Percentiles rank a stretch among this genome's conserved stretches.
Evolutionary conservation across 1,140 invertebrate genomes (phyloP).

Genomic region (Drosophila athabasca): DNA sequence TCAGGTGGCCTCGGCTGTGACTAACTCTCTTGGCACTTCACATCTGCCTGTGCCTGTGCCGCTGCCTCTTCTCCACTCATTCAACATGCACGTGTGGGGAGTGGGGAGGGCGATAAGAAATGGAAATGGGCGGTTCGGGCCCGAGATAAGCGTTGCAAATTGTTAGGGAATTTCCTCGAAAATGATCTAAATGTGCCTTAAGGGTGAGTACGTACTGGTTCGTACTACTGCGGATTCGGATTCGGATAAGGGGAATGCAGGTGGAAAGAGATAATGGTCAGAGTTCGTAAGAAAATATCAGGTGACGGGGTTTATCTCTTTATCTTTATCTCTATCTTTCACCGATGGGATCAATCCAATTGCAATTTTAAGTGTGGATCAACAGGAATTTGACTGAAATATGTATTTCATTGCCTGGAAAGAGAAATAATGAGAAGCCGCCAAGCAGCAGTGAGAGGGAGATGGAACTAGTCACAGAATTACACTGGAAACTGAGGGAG

Average conservation of each 20-base stretch:
- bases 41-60: not conserved
- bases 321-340: no score
- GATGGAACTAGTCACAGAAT: no score
- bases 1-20: constrained; percentile 43
- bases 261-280: constrained; percentile 15
- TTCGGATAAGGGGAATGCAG: constrained; percentile 10
- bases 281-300: constrained; percentile 33
- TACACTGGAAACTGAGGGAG: no score
- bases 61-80: not conserved
- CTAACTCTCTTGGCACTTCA: not conserved
- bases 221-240: not conserved
- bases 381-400: no score
- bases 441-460: no score
- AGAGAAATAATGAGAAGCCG: no score
- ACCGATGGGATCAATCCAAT: no score
- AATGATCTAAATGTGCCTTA: constrained; percentile 30
- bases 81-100: not conserved
- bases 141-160: constrained; percentile 54
- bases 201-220: not conserved
- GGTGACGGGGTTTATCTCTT: not conserved
- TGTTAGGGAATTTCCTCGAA: constrained; percentile 59
- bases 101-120: constrained; percentile 35
- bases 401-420: no score
- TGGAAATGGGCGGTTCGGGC: constrained; percentile 48
- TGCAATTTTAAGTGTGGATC: no score